Percentiles rank a stretch among this genome's conserved stretches.
phyloP scores from a whole-genome alignment of 2,113 vertebrate species.

The Astur gentilis region DNA sequence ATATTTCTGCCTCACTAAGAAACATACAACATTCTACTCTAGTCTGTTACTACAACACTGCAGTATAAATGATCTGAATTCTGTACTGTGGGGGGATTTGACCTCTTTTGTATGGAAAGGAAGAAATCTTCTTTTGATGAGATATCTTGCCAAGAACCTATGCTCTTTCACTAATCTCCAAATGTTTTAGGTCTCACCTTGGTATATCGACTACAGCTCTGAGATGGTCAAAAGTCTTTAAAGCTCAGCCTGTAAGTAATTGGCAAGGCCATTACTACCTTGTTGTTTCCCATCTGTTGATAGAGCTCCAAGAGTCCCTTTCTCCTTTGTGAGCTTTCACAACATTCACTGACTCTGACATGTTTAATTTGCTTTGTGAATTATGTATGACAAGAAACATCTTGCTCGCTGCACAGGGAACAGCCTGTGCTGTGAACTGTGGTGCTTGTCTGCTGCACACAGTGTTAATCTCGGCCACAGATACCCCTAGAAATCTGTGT shows the following conservation, averaged over 20 bases:
- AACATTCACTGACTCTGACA: not conserved
- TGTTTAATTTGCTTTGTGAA: constrained; percentile 7
- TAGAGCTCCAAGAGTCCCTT: not conserved
- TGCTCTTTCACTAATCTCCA: not conserved
- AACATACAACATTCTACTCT: not conserved
- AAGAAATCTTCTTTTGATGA: not conserved
- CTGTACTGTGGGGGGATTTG: not conserved
- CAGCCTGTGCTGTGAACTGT: not conserved
- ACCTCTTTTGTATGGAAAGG: not conserved
- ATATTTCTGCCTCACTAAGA: not conserved
- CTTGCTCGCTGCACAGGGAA: not conserved
- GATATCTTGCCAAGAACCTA: not conserved
- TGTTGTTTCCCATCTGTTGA: not conserved
- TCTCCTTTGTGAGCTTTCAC: not conserved
- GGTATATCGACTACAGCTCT: not conserved
- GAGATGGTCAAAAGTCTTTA: not conserved
- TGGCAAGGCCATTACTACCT: not conserved
- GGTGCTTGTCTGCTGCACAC: not conserved
- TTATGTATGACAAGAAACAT: constrained; percentile 12
- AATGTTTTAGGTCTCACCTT: not conserved
- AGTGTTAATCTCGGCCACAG: not conserved
- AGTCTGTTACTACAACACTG: not conserved
- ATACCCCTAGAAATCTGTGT: not conserved
- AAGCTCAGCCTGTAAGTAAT: not conserved
- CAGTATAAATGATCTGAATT: not conserved